phyloP scores from a whole-genome alignment of 2,797 vertebrate species.

The Muraenolepis orangiensis region DNA sequence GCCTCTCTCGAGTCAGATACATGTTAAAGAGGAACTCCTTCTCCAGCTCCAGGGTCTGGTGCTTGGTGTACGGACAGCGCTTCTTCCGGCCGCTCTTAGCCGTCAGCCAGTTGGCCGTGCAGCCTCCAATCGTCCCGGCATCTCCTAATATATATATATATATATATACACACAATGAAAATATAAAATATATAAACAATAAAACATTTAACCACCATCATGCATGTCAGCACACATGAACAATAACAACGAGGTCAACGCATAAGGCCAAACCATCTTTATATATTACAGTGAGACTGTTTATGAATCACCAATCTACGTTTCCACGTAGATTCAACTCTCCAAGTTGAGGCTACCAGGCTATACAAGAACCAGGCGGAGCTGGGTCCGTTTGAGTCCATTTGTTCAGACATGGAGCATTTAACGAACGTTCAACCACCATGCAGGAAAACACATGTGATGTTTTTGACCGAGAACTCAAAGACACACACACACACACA shows the following conservation, averaged over 20 bases:
- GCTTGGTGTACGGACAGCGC: constrained; percentile 96
- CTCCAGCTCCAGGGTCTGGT: constrained; percentile 98
- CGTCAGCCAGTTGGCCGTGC: constrained; percentile 93
- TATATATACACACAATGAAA: no score
- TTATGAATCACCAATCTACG: neutral
- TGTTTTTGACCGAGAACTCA: constrained; percentile 24
- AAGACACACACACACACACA: no score
- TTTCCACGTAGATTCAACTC: neutral
- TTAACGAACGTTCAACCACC: no score
- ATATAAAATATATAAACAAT: constrained; percentile 45
- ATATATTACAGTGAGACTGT: no score
- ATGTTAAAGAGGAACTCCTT: constrained; percentile 99
- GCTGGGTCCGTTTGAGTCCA: constrained; percentile 6
- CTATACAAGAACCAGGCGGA: neutral
- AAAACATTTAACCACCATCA: neutral
- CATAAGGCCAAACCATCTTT: neutral
- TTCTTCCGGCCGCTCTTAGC: constrained; percentile 98
- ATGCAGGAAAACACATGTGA: constrained; percentile 30
- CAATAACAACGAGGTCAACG: neutral
- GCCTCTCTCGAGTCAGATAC: constrained; percentile 99
- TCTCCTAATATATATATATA: no score
- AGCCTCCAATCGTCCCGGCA: constrained; percentile 84
- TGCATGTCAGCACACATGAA: neutral
- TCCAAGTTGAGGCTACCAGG: neutral
- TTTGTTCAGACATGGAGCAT: constrained; percentile 44